Base-by-base conservation (phyloP, 2,113 vertebrate genomes). In the Apaloderma vittatum region DNA sequence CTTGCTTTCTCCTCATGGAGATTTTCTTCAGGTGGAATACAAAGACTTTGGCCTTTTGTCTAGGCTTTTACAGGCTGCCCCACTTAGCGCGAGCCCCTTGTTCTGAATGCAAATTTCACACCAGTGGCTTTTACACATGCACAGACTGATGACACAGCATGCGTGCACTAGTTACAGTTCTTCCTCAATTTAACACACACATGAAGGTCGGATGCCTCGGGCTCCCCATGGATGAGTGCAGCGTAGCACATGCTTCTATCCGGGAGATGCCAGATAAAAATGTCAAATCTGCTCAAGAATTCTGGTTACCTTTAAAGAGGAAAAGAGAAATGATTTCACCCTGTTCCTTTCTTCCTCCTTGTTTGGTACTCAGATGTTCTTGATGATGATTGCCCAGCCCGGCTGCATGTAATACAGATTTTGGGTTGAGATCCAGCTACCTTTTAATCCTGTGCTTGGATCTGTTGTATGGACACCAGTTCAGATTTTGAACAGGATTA, bases 31-130 rank as follows among this genome's bases (percentile, higher is more conserved):
- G 95, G 92, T 97, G 78, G 65, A 70, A 79, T 79, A 75, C 85
- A 90, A 57, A 67, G 81, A 30, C 74, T 87, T 71, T 36, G 65
- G 43, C 70, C 74, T 88, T 95, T 94, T 92, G 85, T 93, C 55
- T 68, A 4, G 61, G 21, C 32, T 65, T 85, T 59, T 75, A 27
- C 48, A 65, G 95, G 70, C 90, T 68, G 77, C 81, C 70, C 57
- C 71, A n/a, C 81, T 90, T 65, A 29, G 43, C 0, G 0, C 0
- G 0, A 92, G 82, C 57, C 74, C 63, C 94, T 92, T 78, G 37
- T 76, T 85, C 81, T 85, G 74, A 92, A 94, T 85, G 92, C 88
- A 93, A 17, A 92, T 93, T 90, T 94, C 95, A 94, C 95, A 92
- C 81, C 94, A 90, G 73, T 95, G 90, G 61, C 84, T 95, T 87